Base-by-base conservation (phyloP, 2,888 invertebrate genomes). In the Exocentrus adspersus region DNA sequence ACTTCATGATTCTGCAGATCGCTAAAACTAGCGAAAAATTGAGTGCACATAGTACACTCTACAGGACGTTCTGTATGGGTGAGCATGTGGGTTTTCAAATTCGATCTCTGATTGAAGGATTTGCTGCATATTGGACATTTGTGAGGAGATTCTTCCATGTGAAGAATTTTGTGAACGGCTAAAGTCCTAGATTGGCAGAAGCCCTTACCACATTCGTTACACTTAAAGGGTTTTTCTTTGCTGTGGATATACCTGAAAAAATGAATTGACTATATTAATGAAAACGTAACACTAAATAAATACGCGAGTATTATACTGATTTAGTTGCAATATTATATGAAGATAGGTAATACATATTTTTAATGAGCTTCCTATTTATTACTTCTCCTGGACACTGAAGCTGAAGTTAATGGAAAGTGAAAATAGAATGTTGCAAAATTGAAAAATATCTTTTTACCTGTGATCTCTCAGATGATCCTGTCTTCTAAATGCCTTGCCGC, bases 191-290 rank as follows among this genome's bases (percentile, higher is more conserved):
- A 94, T 81, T 98, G 98, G 81, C 98, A 99, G 84, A 99, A 98
- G 3, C 98, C 98, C 84, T 98, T 98, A 45, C 97, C 97, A 82
- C 98, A 98, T 76, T 97, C 94, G 2, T 88, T 89, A 83, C 98
- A 99, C 80, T 97, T 98, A 85, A 98, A 98, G 0, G 98, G 98
- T 82, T 98, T 98, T 84, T 98, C 97, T 81, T 98, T 98, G 71
- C 95, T 95, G 85, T 98, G 98, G 71, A 98, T 98, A 85, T 97
- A 98, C 81, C 95, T 95, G 86, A 60, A 85, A 85, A n/a, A 2
- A 43, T n/a, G n/a, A 42, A 9, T 14, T 16, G 14, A 9, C 43
- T 45, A 45, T 3, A 30, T 54, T 28, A 52, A 28, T 37, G n/a
- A 32, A 58, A 16, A 32, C 28, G 6, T n/a, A n/a, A n/a, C n/a